Evolutionary conservation across 2,888 invertebrate genomes (phyloP).

Genomic region (Azorinus chamasolen): DNA sequence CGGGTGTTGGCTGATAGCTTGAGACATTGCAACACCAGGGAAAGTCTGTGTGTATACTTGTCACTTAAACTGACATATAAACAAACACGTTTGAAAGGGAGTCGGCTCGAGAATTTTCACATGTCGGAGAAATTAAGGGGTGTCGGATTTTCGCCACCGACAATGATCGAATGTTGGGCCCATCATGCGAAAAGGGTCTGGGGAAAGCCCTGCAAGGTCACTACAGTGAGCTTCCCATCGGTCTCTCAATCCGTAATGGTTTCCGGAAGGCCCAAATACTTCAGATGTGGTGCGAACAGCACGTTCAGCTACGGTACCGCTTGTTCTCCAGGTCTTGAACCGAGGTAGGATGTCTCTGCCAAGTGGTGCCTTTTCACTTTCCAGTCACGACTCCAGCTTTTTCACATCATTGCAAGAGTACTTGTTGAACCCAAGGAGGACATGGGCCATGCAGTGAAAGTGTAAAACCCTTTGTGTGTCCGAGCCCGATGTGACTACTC

Average conservation of each 20-base stretch:
- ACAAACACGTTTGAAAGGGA: too few relatives aligned
- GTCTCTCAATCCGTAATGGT: constrained; percentile 45
- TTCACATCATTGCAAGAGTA: constrained; percentile 30
- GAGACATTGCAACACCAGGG: too few relatives aligned
- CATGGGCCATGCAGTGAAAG: constrained; percentile 59
- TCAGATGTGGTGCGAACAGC: constrained; percentile 38
- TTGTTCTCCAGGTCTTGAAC: constrained; percentile 46
- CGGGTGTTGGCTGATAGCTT: too few relatives aligned
- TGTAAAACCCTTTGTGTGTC: not conserved
- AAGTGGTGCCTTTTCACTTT: constrained; percentile 21
- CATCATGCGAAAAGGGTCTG: too few relatives aligned
- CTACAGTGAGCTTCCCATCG: constrained; percentile 48
- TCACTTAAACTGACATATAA: too few relatives aligned
- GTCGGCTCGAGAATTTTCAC: too few relatives aligned
- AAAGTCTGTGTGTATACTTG: too few relatives aligned
- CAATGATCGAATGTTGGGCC: too few relatives aligned
- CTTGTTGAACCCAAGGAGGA: constrained; percentile 48
- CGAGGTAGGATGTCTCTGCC: constrained; percentile 39
- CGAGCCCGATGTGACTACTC: too few relatives aligned
- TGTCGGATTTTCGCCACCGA: too few relatives aligned
- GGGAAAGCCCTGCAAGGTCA: too few relatives aligned
- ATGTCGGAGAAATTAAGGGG: too few relatives aligned
- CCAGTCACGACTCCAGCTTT: constrained; percentile 1
- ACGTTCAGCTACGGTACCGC: constrained; percentile 40
- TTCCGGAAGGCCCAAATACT: constrained; percentile 49